Evolutionary conservation across 2,888 invertebrate species (phyloP).

Genomic region (Apamea anceps): DNA sequence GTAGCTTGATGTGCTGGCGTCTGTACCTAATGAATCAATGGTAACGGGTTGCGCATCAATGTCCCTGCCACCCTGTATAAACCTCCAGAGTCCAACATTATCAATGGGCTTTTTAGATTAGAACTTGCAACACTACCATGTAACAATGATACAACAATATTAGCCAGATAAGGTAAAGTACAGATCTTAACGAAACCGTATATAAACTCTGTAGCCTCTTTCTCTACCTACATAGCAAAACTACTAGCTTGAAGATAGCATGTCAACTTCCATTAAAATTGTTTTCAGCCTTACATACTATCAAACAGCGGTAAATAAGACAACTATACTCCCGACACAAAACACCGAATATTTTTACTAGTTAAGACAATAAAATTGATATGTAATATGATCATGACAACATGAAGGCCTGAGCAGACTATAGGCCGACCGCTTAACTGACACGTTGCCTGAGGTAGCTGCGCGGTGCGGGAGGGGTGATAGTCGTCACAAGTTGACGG

Average conservation of each 20-base stretch:
- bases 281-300: slow-evolving; percentile 11
- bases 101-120: not conserved
- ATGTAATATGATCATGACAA: slow-evolving; percentile 65
- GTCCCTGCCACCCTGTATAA: not conserved
- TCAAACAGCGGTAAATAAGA: slow-evolving; percentile 27
- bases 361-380: slow-evolving; percentile 63
- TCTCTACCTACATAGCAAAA: slow-evolving; percentile 12
- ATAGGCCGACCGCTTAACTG: too few species aligned
- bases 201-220: slow-evolving; percentile 18
- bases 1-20: too few species aligned
- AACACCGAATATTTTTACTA: slow-evolving; percentile 34
- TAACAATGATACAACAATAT: not conserved
- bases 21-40: not conserved
- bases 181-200: not conserved
- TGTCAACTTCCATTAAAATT: slow-evolving; percentile 15
- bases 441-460: too few species aligned
- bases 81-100: not conserved
- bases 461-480: too few species aligned
- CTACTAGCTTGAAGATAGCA: slow-evolving; percentile 1
- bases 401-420: slow-evolving; percentile 34
- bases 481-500: too few species aligned
- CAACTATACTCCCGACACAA: slow-evolving; percentile 56
- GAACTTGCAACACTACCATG: not conserved
- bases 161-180: not conserved
- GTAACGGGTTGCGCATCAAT: not conserved